Base-by-base conservation (phyloP, 2,113 vertebrate genomes). In the Butastur rufipennis region DNA sequence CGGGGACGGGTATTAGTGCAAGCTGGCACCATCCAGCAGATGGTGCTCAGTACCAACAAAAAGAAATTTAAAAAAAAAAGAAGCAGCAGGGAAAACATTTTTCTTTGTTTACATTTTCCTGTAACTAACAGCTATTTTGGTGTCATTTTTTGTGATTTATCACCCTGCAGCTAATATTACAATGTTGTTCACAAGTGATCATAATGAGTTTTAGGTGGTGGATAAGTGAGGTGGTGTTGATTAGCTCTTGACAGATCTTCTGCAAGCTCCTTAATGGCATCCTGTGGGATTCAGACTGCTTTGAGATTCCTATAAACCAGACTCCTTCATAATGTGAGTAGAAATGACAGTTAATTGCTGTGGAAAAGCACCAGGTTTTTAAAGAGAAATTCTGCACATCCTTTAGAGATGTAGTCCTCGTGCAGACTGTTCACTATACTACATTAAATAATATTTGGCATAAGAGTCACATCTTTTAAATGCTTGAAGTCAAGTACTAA, bases 21-120 rank as follows among this genome's bases (percentile, higher is more conserved):
- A 48, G 17, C 63, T 53, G 47, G 23, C 8, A 45, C 3, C 15
- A 25, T 52, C 97, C 97, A 97, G 96, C 87, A 98, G 97, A 75
- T 97, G 97, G 97, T 67, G 95, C 92, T 97, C 96, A 82, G 58
- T 58, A 36, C 93, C 82, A 93, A 81, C 23, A 72, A 92, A 95
- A 91, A 59, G 12, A 52, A 52, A 27, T 32, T 21, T 8, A 43
- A 45, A 45, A 45, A 20, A 29, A 22, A 15, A 23, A 13, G 4
- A 17, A 23, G 8, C 1, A 4, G 2, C 9, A 6, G 31, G 5
- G 20, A 79, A 68, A 67, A 13, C 47, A 1, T 21, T 34, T 71
- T 17, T 23, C 32, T 5, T 52, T 77, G 5, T 73, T 88, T 65
- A 34, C 8, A 20, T 90, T 95, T 79, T 55, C 19, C 34, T 79